Evolutionary conservation across 2,888 invertebrate genomes (phyloP).

Genomic region (Iselma pallidipennis): DNA sequence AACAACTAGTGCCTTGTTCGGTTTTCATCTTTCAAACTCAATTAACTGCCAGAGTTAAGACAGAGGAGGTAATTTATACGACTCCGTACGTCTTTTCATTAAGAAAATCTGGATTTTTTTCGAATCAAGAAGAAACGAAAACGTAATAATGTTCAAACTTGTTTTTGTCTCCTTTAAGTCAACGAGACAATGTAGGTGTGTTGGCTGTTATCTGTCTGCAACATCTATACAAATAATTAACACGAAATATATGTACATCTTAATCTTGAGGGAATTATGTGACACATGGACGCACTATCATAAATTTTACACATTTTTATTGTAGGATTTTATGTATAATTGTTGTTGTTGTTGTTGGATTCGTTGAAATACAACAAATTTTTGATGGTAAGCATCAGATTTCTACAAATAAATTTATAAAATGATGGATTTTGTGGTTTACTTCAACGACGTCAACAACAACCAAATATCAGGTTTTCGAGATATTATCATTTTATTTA

Average conservation of each 20-base stretch:
- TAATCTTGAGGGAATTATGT: constrained; percentile 7
- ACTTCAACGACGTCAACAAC: too few species aligned
- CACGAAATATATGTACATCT: constrained; percentile 13
- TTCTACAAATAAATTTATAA: too few species aligned
- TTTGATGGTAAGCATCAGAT: too few species aligned
- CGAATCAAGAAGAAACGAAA: constrained; percentile 7
- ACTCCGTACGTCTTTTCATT: not conserved
- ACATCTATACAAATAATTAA: constrained; percentile 14
- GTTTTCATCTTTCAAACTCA: constrained; percentile 19
- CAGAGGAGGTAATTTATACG: not conserved
- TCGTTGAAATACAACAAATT: too few species aligned
- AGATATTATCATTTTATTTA: too few species aligned
- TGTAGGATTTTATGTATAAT: too few species aligned
- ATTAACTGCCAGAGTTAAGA: not conserved
- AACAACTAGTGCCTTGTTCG: constrained; percentile 9
- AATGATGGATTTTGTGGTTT: too few species aligned
- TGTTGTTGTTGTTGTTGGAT: too few species aligned
- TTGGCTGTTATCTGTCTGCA: constrained; percentile 4
- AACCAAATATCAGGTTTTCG: too few species aligned
- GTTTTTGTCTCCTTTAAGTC: not conserved
- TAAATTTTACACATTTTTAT: too few species aligned
- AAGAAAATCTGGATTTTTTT: too few species aligned
- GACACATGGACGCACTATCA: too few species aligned
- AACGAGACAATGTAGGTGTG: constrained; percentile 8
- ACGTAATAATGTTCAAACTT: not conserved